phyloP scores from a whole-genome alignment of 2,888 invertebrate genomes.

The Ceriagrion tenellum region DNA sequence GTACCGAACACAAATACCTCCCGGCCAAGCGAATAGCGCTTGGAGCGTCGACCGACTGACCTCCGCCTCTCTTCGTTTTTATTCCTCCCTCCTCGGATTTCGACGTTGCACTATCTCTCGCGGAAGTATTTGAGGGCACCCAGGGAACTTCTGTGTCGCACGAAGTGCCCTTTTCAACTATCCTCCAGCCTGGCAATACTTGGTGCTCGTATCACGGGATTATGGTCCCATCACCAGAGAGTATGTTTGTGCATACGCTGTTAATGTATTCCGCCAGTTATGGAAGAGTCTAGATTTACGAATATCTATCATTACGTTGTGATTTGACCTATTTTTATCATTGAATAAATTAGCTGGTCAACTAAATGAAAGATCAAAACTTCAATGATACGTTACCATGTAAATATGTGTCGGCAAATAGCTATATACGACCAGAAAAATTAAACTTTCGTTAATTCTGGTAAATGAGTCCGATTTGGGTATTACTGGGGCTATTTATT shows the following conservation, averaged over 20 bases:
- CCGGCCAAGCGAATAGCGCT: not conserved
- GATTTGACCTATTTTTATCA: not conserved
- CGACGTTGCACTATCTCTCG: not conserved
- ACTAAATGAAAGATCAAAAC: too few species aligned
- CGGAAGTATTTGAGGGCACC: not conserved
- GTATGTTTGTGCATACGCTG: not conserved
- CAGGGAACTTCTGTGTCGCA: not conserved
- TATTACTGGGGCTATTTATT: too few species aligned
- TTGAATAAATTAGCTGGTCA: too few species aligned
- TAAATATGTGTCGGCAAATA: too few species aligned
- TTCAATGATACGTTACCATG: too few species aligned
- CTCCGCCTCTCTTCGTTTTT: not conserved
- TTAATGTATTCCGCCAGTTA: not conserved
- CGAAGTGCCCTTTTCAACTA: not conserved
- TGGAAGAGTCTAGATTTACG: not conserved
- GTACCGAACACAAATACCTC: not conserved
- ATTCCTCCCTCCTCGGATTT: not conserved
- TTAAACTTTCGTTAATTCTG: too few species aligned
- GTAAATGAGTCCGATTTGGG: too few species aligned
- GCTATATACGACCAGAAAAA: too few species aligned
- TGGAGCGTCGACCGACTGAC: not conserved
- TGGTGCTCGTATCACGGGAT: not conserved
- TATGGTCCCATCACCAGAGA: not conserved
- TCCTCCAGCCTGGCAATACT: not conserved
- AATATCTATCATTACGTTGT: not conserved